Evolutionary conservation across 2,888 invertebrate species (phyloP).

Genomic region (Calephelis perditalis): DNA sequence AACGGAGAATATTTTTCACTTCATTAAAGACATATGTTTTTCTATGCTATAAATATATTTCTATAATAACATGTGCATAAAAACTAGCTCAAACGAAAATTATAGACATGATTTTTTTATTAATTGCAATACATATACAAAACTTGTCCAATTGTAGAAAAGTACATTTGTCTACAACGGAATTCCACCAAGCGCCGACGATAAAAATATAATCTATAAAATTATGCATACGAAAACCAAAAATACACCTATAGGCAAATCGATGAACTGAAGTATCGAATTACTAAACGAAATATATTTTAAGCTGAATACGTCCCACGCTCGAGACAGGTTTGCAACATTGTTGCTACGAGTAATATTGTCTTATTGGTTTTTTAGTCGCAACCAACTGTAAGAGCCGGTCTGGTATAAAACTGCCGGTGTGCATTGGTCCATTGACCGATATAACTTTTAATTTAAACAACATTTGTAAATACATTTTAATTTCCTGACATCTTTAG

Average conservation of each 20-base stretch:
- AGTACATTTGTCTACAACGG: too few relatives aligned
- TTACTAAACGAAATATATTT: slow-evolving; percentile 18
- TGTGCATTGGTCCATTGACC: slow-evolving; percentile 46
- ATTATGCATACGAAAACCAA: neutral
- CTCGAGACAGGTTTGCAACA: slow-evolving; percentile 55
- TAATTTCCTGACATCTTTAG: neutral
- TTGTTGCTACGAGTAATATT: slow-evolving; percentile 49
- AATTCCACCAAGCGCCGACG: too few relatives aligned
- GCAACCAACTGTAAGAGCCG: slow-evolving; percentile 31
- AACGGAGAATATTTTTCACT: too few relatives aligned
- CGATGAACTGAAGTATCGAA: slow-evolving; percentile 14
- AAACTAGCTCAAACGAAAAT: neutral
- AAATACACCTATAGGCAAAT: neutral
- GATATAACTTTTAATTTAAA: slow-evolving; percentile 27
- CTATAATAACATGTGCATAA: too few relatives aligned
- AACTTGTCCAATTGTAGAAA: too few relatives aligned
- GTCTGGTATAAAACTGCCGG: slow-evolving; percentile 37
- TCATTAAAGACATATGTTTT: too few relatives aligned
- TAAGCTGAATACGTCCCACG: slow-evolving; percentile 41
- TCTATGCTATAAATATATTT: too few relatives aligned
- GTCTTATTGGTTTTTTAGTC: slow-evolving; percentile 51
- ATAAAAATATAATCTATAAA: too few relatives aligned
- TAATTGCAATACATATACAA: too few relatives aligned
- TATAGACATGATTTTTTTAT: too few relatives aligned
- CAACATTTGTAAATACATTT: neutral